Base-by-base conservation (phyloP, 2,888 invertebrate species). In the Cylindroiulus punctatus region DNA sequence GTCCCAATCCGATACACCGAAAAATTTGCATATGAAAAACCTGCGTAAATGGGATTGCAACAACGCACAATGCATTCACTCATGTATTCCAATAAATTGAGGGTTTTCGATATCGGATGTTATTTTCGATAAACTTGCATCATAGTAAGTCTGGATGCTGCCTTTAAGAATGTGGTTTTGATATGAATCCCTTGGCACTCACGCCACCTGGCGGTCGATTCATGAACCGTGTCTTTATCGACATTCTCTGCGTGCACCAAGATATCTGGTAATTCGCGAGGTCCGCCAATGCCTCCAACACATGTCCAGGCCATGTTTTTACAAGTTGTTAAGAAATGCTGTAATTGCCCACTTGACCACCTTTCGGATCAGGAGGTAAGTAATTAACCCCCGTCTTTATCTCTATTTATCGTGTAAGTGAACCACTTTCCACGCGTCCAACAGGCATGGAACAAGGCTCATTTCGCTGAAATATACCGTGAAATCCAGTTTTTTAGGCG, bases 261-360 rank as follows among this genome's bases (percentile, higher is more conserved):
- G 26, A 65, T 65, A 26, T 65, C 10, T 26, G n/a, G 65, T 26
- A 65, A 65, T 65, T 65, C 26, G 10, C 26, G 12, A n/a, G 65
- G 26, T n/a, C 26, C 22, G 65, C 65, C 65, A 65, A 65, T 22
- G 65, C 65, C 65, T 65, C 26, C 65, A 65, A 65, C 65, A 65
- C 26, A 65, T 65, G 65, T 65, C 65, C 65, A 65, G 10, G 65
- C 22, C 65, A 7, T 26, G 65, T 65, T 65, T 65, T 65, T 65
- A 65, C 26, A 65, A 65, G 65, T 65, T 65, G 65, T 65, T 26
- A 65, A 65, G 65, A 65, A 65, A 65, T 10, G 65, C n/a, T 65
- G 65, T 65, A 65, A 65, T 65, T 65, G 65, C 26, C 65, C 65
- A 65, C 65, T 65, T 65, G 65, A 65, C 65, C 65, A 65, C 65